Evolutionary conservation across 2,888 invertebrate genomes (phyloP).

Genomic region (Venustoraphidia nigricollis): DNA sequence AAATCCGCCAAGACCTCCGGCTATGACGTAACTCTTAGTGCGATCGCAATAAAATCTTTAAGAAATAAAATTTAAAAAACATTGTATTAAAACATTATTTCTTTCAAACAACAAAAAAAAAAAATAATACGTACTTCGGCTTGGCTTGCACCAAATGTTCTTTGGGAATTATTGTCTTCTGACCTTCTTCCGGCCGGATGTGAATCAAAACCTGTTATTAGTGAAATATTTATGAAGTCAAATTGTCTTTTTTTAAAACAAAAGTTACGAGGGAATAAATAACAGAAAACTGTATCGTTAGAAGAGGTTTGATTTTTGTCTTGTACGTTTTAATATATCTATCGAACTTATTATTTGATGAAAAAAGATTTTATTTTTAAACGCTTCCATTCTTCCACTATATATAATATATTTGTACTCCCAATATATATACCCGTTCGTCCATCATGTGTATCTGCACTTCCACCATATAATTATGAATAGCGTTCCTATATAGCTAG

Average conservation of each 20-base stretch:
- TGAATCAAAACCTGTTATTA: constrained; percentile 24
- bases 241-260: constrained; percentile 22
- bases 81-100: background rate
- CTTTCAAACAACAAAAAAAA: background rate
- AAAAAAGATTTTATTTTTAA: too few species aligned
- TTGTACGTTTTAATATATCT: too few species aligned
- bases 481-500: too few species aligned
- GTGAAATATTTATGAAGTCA: background rate
- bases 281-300: too few species aligned
- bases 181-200: constrained; percentile 21
- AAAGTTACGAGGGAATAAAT: too few species aligned
- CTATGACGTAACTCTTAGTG: constrained; percentile 40
- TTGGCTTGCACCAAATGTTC: constrained; percentile 23
- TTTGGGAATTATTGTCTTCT: constrained; percentile 21
- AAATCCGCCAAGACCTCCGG: constrained; percentile 82
- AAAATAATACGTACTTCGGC: constrained; percentile 22
- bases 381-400: too few species aligned
- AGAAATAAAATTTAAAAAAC: constrained; percentile 1
- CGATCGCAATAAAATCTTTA: constrained; percentile 35
- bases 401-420: too few species aligned
- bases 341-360: too few species aligned
- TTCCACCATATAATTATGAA: too few species aligned
- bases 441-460: too few species aligned
- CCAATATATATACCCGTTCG: too few species aligned
- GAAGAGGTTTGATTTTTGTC: too few species aligned